Percentiles rank a stretch among this genome's conserved stretches.
Evolutionary conservation across 2,113 vertebrate species (phyloP).

Genomic region (Campylorhamphus procurvoides): DNA sequence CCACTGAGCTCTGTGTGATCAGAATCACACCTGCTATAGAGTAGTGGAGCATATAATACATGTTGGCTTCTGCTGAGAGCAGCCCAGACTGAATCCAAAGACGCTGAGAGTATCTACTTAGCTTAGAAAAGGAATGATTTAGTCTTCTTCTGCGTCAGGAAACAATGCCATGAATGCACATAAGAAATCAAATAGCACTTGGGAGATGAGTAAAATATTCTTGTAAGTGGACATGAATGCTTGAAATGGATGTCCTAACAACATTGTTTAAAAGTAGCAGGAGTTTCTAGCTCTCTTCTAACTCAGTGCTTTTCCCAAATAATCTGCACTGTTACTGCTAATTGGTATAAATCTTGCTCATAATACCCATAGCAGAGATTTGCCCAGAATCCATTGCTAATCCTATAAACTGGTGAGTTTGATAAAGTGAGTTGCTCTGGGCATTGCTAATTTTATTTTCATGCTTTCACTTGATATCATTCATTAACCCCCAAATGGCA

Average conservation of each 20-base stretch:
- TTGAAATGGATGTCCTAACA: not conserved
- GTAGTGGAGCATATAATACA: not conserved
- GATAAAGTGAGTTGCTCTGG: conserved; percentile 59
- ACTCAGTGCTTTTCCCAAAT: not conserved
- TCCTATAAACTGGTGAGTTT: conserved; percentile 65
- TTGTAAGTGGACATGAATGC: not conserved
- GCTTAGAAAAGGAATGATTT: not conserved
- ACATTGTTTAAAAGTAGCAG: conserved; percentile 8
- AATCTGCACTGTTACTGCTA: conserved; percentile 48
- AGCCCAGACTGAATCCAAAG: not conserved
- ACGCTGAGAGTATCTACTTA: not conserved
- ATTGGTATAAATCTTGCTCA: conserved; percentile 44
- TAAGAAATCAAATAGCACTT: not conserved
- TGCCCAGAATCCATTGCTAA: conserved; percentile 68
- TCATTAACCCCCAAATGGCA: conserved; percentile 37
- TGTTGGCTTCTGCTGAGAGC: not conserved
- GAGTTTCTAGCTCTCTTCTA: not conserved
- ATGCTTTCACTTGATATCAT: conserved; percentile 61
- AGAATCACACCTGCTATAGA: not conserved
- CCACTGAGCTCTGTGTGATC: not conserved
- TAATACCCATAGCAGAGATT: conserved; percentile 63
- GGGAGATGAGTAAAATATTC: not conserved
- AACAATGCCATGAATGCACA: not conserved
- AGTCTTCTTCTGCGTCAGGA: not conserved
- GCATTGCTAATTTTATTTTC: conserved; percentile 72